phyloP scores from a whole-genome alignment of 2,797 vertebrate species.

The Premnoplex brunnescens region DNA sequence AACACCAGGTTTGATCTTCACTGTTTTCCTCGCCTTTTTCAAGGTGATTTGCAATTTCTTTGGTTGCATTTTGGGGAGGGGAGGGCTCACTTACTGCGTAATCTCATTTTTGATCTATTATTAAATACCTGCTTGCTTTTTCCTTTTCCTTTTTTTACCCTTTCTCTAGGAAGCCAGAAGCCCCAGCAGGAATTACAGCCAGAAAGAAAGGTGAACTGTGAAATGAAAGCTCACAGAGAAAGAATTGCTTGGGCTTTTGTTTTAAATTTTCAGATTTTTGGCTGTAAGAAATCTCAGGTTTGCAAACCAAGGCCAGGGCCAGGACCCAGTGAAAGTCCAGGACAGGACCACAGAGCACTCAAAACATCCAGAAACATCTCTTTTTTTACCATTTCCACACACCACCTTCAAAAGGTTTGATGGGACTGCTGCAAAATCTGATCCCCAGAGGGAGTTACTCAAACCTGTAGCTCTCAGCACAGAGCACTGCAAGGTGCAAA shows the following conservation, averaged over 20 bases:
- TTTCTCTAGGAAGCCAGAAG: slow-evolving; percentile 2
- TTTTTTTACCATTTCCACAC: not conserved
- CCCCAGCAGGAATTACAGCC: not conserved
- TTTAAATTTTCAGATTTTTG: not conserved
- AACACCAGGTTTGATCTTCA: not conserved
- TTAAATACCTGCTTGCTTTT: not conserved
- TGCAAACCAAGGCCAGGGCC: not conserved
- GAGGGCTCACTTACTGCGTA: slow-evolving; percentile 14
- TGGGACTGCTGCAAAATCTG: fast-evolving
- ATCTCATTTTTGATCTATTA: slow-evolving; percentile 64
- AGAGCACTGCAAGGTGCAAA: not conserved
- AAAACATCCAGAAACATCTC: not conserved
- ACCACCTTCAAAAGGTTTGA: not conserved
- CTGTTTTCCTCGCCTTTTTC: not conserved
- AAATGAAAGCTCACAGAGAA: not conserved
- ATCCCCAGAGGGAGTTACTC: not conserved
- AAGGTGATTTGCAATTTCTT: not conserved
- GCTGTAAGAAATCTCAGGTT: not conserved
- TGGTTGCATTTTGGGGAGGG: slow-evolving; percentile 1
- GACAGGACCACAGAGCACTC: not conserved
- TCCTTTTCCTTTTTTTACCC: not conserved
- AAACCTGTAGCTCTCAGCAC: not conserved
- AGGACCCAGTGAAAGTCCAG: fast-evolving
- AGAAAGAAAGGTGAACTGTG: not conserved
- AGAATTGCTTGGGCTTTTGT: not conserved